phyloP scores from a whole-genome alignment of 2,113 vertebrate genomes.

The Rhea pennata region DNA sequence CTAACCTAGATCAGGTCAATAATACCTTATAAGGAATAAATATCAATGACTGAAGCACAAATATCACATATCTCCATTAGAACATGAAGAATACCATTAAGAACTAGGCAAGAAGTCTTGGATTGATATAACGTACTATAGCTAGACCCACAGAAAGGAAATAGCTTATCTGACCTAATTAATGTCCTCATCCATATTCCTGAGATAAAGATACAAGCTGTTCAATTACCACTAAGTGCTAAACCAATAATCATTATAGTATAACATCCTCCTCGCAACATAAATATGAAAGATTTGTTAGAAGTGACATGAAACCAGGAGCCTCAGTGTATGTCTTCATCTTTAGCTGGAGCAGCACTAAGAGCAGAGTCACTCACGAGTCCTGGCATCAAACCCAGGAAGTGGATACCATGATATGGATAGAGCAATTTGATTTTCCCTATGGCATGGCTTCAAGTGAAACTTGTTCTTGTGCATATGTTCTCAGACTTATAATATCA shows the following conservation, averaged over 20 bases:
- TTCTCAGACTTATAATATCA: not conserved
- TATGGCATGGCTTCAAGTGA: not conserved
- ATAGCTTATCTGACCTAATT: not conserved
- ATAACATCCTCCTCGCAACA: not conserved
- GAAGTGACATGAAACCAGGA: not conserved
- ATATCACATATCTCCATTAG: not conserved
- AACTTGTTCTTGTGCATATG: not conserved
- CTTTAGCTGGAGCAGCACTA: not conserved
- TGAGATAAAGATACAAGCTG: not conserved
- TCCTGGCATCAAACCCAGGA: not conserved
- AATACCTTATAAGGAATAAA: slow-evolving; percentile 7
- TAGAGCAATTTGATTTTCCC: not conserved
- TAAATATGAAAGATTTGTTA: fast-evolving
- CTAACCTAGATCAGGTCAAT: slow-evolving; percentile 5
- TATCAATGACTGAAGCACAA: slow-evolving; percentile 1
- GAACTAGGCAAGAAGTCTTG: not conserved
- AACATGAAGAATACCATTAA: not conserved
- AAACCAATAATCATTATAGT: not conserved
- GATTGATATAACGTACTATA: not conserved
- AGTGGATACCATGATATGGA: fast-evolving
- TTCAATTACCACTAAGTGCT: not conserved
- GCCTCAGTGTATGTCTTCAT: not conserved
- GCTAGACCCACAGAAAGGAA: not conserved
- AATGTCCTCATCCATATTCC: not conserved
- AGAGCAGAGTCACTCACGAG: not conserved